Evolutionary conservation across 2,888 invertebrate genomes (phyloP).

Genomic region (Pristionchus exspectatus): DNA sequence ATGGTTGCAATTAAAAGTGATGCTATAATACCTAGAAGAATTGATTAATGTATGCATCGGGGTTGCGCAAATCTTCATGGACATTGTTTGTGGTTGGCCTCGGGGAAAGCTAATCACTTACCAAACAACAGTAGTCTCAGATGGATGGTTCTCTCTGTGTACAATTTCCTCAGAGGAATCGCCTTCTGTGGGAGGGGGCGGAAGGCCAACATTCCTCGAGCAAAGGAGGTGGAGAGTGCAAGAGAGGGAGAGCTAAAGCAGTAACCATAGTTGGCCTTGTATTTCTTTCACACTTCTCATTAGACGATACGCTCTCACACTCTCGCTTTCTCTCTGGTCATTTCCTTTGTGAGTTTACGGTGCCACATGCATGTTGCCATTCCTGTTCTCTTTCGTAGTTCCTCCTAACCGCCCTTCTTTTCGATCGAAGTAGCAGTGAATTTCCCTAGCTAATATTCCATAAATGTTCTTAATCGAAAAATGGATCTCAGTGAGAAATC

Average conservation of each 20-base stretch:
- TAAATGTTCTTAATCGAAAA: neutral
- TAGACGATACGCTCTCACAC: slow-evolving; percentile 1
- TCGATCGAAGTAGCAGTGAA: neutral
- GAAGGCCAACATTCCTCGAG: neutral
- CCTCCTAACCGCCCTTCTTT: neutral
- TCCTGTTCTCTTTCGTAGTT: slow-evolving; percentile 50
- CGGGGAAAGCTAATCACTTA: slow-evolving; percentile 31
- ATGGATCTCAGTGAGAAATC: neutral
- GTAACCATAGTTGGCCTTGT: slow-evolving; percentile 6
- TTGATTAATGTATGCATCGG: neutral
- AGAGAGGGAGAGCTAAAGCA: neutral
- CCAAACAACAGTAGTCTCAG: slow-evolving; percentile 33
- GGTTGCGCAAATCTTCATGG: slow-evolving; percentile 13
- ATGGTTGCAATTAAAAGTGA: no score
- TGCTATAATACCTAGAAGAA: neutral
- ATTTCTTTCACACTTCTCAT: slow-evolving; percentile 49
- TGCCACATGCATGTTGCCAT: slow-evolving; percentile 45
- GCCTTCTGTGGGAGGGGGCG: slow-evolving; percentile 13
- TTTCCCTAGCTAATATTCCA: neutral
- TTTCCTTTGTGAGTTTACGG: slow-evolving; percentile 26
- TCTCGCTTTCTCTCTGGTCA: slow-evolving; percentile 27
- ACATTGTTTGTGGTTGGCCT: slow-evolving; percentile 40
- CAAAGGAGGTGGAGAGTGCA: neutral
- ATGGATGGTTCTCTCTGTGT: slow-evolving; percentile 31
- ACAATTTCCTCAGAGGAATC: slow-evolving; percentile 24